phyloP scores from a whole-genome alignment of 2,888 invertebrate species.

The Sphaerophoria rueppellii region DNA sequence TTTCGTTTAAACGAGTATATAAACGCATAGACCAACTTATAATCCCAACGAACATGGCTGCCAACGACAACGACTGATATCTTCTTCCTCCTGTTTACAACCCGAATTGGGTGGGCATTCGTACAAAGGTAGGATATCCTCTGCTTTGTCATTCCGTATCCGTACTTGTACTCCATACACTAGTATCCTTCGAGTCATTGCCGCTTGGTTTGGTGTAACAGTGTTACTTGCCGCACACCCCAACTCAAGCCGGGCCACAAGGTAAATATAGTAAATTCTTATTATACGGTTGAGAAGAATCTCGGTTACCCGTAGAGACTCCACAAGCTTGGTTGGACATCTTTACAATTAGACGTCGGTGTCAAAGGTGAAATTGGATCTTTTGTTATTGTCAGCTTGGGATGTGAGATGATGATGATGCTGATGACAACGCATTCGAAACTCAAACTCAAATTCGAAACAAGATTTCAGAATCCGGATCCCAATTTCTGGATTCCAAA shows the following conservation, averaged over 20 bases:
- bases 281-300: slow-evolving; percentile 73
- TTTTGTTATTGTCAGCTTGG: slow-evolving; percentile 69
- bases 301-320: slow-evolving; percentile 73
- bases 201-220: slow-evolving; percentile 35
- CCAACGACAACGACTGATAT: slow-evolving; percentile 64
- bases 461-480: no score
- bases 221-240: background rate
- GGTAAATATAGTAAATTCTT: slow-evolving; percentile 73
- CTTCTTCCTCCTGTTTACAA: slow-evolving; percentile 49
- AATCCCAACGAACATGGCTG: slow-evolving; percentile 63
- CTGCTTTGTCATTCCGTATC: slow-evolving; percentile 22
- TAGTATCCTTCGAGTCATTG: slow-evolving; percentile 43
- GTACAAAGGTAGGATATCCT: background rate
- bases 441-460: background rate
- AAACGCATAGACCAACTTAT: slow-evolving; percentile 49
- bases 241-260: slow-evolving; percentile 51
- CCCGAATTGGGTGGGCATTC: background rate
- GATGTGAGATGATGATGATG: slow-evolving; percentile 6
- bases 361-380: slow-evolving; percentile 74
- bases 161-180: background rate
- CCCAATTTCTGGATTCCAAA: background rate
- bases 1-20: background rate
- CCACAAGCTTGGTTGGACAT: slow-evolving; percentile 72
- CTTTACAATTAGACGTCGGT: slow-evolving; percentile 72
- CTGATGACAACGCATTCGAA: slow-evolving; percentile 25